Base-by-base conservation (phyloP, 2,888 invertebrate genomes). In the Halictus quadricinctus region DNA sequence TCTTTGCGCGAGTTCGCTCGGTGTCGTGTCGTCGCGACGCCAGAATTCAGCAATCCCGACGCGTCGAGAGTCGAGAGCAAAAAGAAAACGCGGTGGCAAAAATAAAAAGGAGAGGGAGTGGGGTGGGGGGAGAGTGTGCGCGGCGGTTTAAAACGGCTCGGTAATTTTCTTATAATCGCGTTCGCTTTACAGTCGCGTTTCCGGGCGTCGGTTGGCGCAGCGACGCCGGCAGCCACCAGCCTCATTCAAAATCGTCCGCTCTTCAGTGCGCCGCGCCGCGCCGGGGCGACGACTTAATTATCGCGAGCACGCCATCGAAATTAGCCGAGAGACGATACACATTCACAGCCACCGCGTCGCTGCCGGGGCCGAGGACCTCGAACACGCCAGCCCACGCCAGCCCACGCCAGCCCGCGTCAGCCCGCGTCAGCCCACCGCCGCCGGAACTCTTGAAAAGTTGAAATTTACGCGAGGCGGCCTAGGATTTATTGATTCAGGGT, bases 161-260 rank as follows among this genome's bases (percentile, higher is more conserved):
- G 70, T 85, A 85, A 85, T 84, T 80, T 85, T 41, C 72, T 84
- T 75, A 72, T 78, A 84, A 80, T 74, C 60, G 66, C 43, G 58
- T 74, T 78, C 70, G 48, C 72, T 58, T 64, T 64, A 64, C 25
- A 64, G 64, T 64, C 29, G 64, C 64, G 64, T 43, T 25, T 72
- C 43, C 41, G 54, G 13, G 73, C 29, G 64, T 29, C 29, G 64
- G 64, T 64, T 64, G 64, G 64, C 64, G 64, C 29, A 64, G 15
- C 64, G 29, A 60, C 12, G 64, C 64, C 64, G 15, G 25, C 64
- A 64, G 64, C 64, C 25, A 36, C 4, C 7, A 15, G 64, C 41
- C 79, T 73, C 79, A 18, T 76, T 84, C 58, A 76, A 79, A 83
- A 79, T 79, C 66, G 79, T 79, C 79, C 78, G n/a, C 72, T 72